Evolutionary conservation across 2,888 invertebrate species (phyloP).

Genomic region (Nomada ruficornis): DNA sequence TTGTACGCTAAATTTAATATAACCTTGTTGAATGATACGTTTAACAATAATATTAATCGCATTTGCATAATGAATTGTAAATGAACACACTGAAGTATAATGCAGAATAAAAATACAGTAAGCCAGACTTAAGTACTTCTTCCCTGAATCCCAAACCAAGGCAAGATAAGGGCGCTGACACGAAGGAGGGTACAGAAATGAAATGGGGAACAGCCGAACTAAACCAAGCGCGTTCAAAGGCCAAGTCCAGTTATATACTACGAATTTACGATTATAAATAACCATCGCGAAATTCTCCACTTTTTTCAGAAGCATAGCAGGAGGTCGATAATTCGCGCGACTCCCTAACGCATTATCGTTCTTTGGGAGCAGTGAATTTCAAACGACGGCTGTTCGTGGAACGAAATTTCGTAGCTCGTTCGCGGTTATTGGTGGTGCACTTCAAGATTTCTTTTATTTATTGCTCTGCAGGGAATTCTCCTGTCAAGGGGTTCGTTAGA

Average conservation of each 20-base stretch:
- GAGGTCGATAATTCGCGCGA: conserved; percentile 16
- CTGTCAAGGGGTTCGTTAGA: conserved; percentile 39
- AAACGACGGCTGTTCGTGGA: background rate
- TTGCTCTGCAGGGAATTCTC: conserved; percentile 34
- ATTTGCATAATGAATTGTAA: background rate
- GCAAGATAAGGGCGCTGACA: background rate
- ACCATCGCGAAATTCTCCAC: background rate
- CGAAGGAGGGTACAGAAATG: background rate
- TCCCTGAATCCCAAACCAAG: background rate
- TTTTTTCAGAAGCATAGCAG: background rate
- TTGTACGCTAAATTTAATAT: background rate
- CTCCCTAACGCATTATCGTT: conserved; percentile 6
- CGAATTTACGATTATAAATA: conserved; percentile 9
- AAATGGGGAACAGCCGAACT: background rate
- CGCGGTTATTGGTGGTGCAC: conserved; percentile 35
- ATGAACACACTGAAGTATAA: background rate
- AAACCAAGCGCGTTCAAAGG: background rate
- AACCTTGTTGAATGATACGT: background rate
- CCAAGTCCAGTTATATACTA: background rate
- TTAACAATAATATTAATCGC: background rate
- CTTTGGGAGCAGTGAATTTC: background rate
- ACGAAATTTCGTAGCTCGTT: conserved; percentile 49
- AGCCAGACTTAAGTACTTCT: background rate
- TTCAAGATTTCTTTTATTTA: conserved; percentile 43
- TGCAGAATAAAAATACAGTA: background rate